Evolutionary conservation across 2,797 vertebrate species (phyloP).

Genomic region (Sphaeramia orbicularis): DNA sequence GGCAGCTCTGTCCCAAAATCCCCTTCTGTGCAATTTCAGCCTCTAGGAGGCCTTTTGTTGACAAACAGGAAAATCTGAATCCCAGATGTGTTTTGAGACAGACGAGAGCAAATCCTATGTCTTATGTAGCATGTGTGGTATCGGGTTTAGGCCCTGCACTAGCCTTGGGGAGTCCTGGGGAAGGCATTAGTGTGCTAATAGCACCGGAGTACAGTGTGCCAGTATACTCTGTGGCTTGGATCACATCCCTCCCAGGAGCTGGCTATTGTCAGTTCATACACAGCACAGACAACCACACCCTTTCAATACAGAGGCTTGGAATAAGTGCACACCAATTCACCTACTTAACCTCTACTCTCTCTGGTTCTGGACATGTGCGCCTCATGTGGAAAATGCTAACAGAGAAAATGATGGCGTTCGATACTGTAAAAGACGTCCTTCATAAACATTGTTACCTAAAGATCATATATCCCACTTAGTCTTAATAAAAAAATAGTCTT

Average conservation of each 20-base stretch:
- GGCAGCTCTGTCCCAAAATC: constrained; percentile 47
- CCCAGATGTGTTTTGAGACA: constrained; percentile 78
- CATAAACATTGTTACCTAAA: constrained; percentile 10
- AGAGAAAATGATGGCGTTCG: constrained; percentile 39
- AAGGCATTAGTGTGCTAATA: constrained; percentile 81
- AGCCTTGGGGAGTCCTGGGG: constrained; percentile 76
- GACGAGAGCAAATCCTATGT: constrained; percentile 54
- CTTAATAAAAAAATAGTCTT: neutral
- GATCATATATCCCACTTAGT: constrained; percentile 15
- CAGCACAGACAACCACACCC: constrained; percentile 54
- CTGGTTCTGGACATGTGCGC: constrained; percentile 39
- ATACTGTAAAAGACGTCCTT: constrained; percentile 33
- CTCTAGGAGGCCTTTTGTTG: constrained; percentile 75
- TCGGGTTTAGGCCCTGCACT: constrained; percentile 73
- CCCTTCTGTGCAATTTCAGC: constrained; percentile 46
- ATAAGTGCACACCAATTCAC: constrained; percentile 54
- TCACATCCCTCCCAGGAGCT: constrained; percentile 65
- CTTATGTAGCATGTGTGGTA: constrained; percentile 77
- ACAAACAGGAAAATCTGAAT: constrained; percentile 83
- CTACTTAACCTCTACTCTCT: constrained; percentile 67
- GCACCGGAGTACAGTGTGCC: constrained; percentile 53
- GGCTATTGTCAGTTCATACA: constrained; percentile 68
- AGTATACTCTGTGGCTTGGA: constrained; percentile 69
- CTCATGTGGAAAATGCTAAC: constrained; percentile 49
- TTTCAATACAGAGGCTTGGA: constrained; percentile 27